Base-by-base conservation (phyloP, 2,113 vertebrate genomes). In the Rhea pennata region DNA sequence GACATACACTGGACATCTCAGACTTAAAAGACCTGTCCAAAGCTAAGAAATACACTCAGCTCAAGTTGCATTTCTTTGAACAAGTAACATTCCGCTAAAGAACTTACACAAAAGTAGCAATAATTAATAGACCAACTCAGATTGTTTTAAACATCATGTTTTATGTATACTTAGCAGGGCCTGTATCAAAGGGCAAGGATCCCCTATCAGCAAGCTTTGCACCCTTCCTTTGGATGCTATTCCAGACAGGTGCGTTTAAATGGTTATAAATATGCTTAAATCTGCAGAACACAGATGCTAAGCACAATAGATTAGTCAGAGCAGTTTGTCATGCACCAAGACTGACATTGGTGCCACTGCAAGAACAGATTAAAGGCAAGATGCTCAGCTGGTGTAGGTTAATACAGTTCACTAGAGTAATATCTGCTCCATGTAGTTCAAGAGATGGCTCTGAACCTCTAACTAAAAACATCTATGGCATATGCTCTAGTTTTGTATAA, bases 201-300 rank as follows among this genome's bases (percentile, higher is more conserved):
- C 61, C 96, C 82, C 0, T 97, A 92, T 11, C 98, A 97, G 74
- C 98, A 96, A 54, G 40, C 95, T 12, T 51, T 88, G 59, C 90
- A 90, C 65, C 96, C 97, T 23, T 88, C 94, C 53, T 74, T 97
- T 20, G 92, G 97, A 19, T 97, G 96, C 83, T 97, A 94, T 46
- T 84, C 97, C 11, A 88, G 90, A 76, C 98, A 98, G 98, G 98
- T 98, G 65, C 5, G 75, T 88, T 51, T 6, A 24, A 22, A 22
- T 5, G 24, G 27, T 27, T 40, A 48, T 15, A n/a, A 56, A 62
- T 10, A 24, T 4, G 15, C 62, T 71, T 71, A 46, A 29, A 51
- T 56, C n/a, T 66, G 50, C 85, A 66, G 44, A 46, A 61, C 56
- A 44, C 33, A 65, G 66, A 78, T 48, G 66, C 88, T 53, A 39